These are phyloP conservation scores for Eupristina koningsbergeri DNA, from an alignment of 1,140 invertebrate species.

Conservation along the genomic window DNA sequence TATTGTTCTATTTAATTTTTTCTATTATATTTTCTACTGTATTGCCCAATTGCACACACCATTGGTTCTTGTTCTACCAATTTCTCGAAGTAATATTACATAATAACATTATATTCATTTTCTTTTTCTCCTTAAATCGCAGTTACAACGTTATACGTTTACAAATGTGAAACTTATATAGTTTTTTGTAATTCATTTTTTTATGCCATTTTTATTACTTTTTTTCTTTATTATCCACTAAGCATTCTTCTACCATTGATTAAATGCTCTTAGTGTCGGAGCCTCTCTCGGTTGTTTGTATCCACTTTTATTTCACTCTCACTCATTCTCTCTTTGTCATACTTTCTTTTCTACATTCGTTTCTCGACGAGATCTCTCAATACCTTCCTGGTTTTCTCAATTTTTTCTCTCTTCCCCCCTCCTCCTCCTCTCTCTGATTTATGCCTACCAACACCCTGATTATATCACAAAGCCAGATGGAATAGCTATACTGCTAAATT, in stretches of 20 bases:
- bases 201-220: slow-evolving; percentile 45
- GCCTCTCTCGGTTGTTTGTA: slow-evolving; percentile 53
- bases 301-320: slow-evolving; percentile 21
- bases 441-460: slow-evolving; percentile 36
- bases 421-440: slow-evolving; percentile 3
- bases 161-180: slow-evolving; percentile 61
- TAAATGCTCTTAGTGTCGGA: slow-evolving; percentile 68
- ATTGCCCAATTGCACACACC: slow-evolving; percentile 45
- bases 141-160: slow-evolving; percentile 59
- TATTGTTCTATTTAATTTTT: slow-evolving; percentile 40
- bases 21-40: slow-evolving; percentile 17
- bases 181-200: slow-evolving; percentile 50
- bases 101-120: slow-evolving; percentile 61
- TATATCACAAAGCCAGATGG: slow-evolving; percentile 2
- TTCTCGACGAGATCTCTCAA: slow-evolving; percentile 50
- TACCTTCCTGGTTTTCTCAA: neutral
- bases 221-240: slow-evolving; percentile 62
- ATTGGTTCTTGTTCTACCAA: slow-evolving; percentile 45
- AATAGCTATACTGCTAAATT: neutral
- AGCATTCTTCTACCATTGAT: slow-evolving; percentile 67
- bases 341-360: slow-evolving; percentile 36
- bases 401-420: slow-evolving; percentile 39
- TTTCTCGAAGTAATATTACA: slow-evolving; percentile 59
- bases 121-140: slow-evolving; percentile 55
- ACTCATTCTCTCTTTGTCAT: slow-evolving; percentile 36